Conservation (phyloP, 2,888 invertebrate species). For the Drosophila basisetae region DNA sequence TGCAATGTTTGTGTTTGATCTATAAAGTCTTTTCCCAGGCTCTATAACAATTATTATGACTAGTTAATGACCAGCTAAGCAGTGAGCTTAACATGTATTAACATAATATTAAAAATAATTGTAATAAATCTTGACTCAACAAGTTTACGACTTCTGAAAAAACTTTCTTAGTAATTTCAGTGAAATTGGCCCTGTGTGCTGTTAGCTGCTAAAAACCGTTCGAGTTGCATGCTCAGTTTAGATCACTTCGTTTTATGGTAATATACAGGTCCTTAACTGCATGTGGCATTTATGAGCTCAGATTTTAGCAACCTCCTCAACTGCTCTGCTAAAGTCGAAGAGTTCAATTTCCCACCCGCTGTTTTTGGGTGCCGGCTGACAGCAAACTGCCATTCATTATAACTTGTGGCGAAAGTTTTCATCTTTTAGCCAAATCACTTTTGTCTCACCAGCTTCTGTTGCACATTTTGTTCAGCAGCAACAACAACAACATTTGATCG, state of each 20-base stretch:
- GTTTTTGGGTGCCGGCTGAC: constrained; percentile 29
- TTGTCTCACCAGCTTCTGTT: constrained; percentile 54
- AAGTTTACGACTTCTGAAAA: background rate
- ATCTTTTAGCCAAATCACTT: constrained; percentile 50
- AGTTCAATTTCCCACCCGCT: constrained; percentile 55
- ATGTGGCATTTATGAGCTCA: background rate
- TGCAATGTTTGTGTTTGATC: background rate
- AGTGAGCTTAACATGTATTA: background rate
- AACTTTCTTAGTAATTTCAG: background rate
- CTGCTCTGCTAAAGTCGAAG: constrained; percentile 2
- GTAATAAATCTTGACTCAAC: background rate
- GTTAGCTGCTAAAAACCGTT: background rate
- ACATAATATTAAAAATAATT: background rate
- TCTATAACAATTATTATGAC: background rate
- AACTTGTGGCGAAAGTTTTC: constrained; percentile 67
- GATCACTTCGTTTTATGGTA: background rate
- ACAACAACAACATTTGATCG: constrained; percentile 33
- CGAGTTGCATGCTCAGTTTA: background rate
- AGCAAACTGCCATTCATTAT: constrained; percentile 54
- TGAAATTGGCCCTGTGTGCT: background rate
- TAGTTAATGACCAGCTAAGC: background rate
- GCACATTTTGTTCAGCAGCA: constrained; percentile 52
- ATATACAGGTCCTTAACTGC: constrained; percentile 3
- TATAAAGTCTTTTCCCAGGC: background rate
- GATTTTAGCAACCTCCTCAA: constrained; percentile 8